Conservation (phyloP, 2,113 vertebrate species). For the Thermophis baileyi region DNA sequence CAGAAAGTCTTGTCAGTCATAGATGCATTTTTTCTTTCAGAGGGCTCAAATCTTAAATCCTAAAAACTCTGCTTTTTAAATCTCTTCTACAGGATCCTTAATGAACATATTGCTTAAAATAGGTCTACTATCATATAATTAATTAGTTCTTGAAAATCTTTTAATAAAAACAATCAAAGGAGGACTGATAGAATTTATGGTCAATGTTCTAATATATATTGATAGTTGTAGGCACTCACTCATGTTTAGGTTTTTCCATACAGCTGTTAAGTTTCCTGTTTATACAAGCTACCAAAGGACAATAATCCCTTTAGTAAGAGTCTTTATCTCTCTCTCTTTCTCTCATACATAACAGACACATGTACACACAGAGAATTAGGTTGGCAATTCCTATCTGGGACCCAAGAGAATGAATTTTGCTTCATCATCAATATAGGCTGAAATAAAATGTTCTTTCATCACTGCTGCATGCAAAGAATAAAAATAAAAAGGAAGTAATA, state of each 20-base stretch:
- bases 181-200: not conserved
- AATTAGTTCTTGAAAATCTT: not conserved
- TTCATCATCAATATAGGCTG: not conserved
- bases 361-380: not conserved
- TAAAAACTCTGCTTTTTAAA: not conserved
- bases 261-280: not conserved
- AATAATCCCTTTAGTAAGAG: not conserved
- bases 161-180: not conserved
- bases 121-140: not conserved
- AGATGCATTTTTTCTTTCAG: not conserved
- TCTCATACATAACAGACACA: not conserved
- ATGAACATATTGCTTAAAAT: not conserved
- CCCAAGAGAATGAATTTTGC: not conserved
- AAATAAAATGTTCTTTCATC: not conserved
- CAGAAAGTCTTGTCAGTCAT: not conserved
- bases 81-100: not conserved
- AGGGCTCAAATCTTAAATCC: not conserved
- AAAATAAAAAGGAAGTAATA: slow-evolving; percentile 82
- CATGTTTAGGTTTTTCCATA: not conserved
- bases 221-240: not conserved
- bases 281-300: not conserved
- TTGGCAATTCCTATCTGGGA: not conserved
- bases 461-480: slow-evolving; percentile 65
- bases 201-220: not conserved
- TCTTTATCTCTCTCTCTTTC: not conserved